A percentile compares a stretch with the other conserved stretches of the same genome.
These are phyloP conservation scores for Pipistrellus pygmaeus DNA, from an alignment of 2,797 vertebrate genomes.

Conservation along the genomic window DNA sequence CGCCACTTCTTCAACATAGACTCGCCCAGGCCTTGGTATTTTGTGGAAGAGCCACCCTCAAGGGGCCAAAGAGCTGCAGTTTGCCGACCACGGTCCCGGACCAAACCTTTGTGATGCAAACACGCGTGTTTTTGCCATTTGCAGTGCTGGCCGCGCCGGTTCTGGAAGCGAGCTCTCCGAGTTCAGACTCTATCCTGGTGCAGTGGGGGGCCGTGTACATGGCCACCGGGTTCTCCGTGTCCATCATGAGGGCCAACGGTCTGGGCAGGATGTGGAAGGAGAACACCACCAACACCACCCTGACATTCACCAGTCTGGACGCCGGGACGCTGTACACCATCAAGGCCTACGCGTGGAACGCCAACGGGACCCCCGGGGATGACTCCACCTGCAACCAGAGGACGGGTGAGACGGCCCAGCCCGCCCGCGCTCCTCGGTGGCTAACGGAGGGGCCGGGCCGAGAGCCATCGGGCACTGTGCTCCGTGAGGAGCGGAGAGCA, in stretches of 20 bases:
- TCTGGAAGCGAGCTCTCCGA: conserved; percentile 89
- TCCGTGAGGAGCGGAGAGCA: conserved; percentile 48
- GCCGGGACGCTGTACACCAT: conserved; percentile 91
- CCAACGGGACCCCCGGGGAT: conserved; percentile 90
- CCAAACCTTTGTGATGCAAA: not conserved
- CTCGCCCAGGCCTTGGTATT: too few species aligned
- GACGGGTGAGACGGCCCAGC: conserved; percentile 90
- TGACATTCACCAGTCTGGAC: conserved; percentile 89
- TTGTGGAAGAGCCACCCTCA: too few species aligned
- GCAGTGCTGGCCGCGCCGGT: conserved; percentile 92
- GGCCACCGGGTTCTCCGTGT: conserved; percentile 90
- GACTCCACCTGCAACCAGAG: conserved; percentile 90
- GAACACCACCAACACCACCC: conserved; percentile 89
- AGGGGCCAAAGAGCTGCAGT: too few species aligned
- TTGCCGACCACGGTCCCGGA: not conserved
- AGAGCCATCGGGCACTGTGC: not conserved
- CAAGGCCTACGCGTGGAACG: conserved; percentile 91
- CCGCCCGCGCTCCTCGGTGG: not conserved
- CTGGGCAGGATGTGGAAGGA: conserved; percentile 86
- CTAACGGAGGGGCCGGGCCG: not conserved
- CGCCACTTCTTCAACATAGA: too few species aligned
- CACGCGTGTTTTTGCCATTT: conserved; percentile 28
- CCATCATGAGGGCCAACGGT: conserved; percentile 88
- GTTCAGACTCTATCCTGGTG: conserved; percentile 90
- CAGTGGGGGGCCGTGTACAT: conserved; percentile 89